A percentile compares a stretch with the other conserved stretches of the same genome.
Conservation (phyloP, 2,113 vertebrate species). For the Circaetus gallicus region DNA sequence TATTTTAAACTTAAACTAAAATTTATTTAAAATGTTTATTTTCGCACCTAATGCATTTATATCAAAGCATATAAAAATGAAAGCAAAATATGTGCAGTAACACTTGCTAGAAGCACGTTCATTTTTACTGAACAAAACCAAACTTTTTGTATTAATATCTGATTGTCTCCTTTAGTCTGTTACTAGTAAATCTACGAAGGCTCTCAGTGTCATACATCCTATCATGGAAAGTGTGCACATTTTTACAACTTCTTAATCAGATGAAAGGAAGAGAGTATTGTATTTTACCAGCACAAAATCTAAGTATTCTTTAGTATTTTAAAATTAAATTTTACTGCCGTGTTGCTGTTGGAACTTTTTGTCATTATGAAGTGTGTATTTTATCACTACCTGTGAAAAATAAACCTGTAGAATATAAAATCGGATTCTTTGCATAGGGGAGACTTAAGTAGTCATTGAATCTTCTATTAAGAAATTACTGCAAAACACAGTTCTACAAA, state of each 20-base stretch:
- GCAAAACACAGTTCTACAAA: conserved; percentile 73
- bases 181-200: conserved; percentile 23
- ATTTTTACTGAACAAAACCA: background rate
- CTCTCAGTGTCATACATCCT: background rate
- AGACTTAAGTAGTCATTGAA: conserved; percentile 71
- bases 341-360: background rate
- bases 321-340: background rate
- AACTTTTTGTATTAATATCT: conserved; percentile 24
- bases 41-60: conserved; percentile 8
- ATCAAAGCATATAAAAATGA: background rate
- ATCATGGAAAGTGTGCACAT: background rate
- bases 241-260: conserved; percentile 19
- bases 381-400: conserved; percentile 66
- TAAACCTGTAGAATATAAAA: conserved; percentile 57
- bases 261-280: background rate
- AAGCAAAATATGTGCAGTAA: background rate
- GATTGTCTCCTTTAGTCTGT: conserved; percentile 43
- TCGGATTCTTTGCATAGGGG: conserved; percentile 3
- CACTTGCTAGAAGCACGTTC: background rate
- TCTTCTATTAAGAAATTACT: conserved; percentile 73
- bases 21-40: background rate
- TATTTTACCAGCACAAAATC: background rate
- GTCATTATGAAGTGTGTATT: conserved; percentile 26
- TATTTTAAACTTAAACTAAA: background rate
- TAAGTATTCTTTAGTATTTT: background rate